Percentiles rank a stretch among this genome's conserved stretches.
Conservation (phyloP, 2,113 vertebrate genomes). For the Falcunculus frontatus region DNA sequence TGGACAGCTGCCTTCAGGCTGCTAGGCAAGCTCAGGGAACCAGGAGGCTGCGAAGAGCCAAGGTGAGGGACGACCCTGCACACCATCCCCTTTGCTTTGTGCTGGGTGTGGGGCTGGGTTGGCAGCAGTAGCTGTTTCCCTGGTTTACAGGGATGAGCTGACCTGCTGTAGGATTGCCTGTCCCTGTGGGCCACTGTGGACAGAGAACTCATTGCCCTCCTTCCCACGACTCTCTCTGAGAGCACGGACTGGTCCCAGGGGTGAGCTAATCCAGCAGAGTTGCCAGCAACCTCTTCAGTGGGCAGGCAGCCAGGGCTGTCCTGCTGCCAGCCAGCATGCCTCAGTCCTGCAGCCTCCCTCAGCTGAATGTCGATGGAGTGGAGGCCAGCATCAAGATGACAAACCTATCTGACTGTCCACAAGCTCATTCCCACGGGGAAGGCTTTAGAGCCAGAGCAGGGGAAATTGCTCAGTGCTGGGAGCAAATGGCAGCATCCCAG, state of each 20-base stretch:
- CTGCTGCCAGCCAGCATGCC: not conserved
- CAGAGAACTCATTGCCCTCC: not conserved
- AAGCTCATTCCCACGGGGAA: not conserved
- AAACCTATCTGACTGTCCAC: not conserved
- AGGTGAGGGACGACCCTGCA: conserved; percentile 55
- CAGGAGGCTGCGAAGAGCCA: conserved; percentile 47
- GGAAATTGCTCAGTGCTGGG: not conserved
- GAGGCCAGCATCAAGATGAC: not conserved
- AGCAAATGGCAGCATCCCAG: not conserved
- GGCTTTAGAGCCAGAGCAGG: not conserved
- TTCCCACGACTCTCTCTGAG: rapidly evolving
- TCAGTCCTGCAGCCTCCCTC: not conserved
- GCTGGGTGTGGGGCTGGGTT: conserved; percentile 9
- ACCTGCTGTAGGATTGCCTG: not conserved
- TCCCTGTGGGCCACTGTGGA: not conserved
- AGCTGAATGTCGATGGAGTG: not conserved
- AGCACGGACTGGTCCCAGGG: not conserved
- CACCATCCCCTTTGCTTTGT: not conserved
- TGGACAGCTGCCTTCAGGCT: conserved; percentile 80
- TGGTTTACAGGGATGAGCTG: not conserved
- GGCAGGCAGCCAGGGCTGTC: conserved; percentile 43
- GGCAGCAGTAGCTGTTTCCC: not conserved
- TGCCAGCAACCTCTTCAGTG: conserved; percentile 39
- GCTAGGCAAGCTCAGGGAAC: conserved; percentile 52
- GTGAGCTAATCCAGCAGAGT: conserved; percentile 48